Conservation (phyloP, 2,888 invertebrate species). For the Acanthosepion esculentum region DNA sequence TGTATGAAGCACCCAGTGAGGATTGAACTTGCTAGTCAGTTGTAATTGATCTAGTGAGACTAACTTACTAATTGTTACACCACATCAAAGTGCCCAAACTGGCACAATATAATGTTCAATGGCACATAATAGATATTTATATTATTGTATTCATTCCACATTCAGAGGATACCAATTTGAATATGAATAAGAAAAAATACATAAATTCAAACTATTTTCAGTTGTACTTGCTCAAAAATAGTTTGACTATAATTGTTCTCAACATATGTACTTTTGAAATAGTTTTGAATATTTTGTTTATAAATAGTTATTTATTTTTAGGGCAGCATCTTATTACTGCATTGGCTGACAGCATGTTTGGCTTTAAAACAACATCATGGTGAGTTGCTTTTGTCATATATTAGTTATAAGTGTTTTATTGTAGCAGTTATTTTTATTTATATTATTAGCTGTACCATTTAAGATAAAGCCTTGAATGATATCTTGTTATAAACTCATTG, state of each 20-base stretch:
- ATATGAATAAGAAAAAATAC: neutral
- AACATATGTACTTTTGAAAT: neutral
- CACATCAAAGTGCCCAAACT: too few relatives aligned
- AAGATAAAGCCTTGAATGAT: too few relatives aligned
- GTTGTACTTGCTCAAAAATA: neutral
- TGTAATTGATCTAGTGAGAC: too few relatives aligned
- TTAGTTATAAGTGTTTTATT: too few relatives aligned
- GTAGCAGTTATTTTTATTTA: too few relatives aligned
- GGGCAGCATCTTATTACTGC: conserved; percentile 90
- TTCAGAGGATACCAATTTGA: neutral
- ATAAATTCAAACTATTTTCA: neutral
- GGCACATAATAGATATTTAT: too few relatives aligned
- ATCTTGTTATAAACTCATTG: too few relatives aligned
- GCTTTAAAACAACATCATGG: conserved; percentile 84
- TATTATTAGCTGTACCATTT: too few relatives aligned
- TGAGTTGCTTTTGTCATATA: conserved; percentile 55
- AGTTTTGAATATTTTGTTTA: neutral
- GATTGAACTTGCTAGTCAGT: too few relatives aligned
- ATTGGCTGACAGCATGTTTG: conserved; percentile 82
- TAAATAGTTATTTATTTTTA: conserved; percentile 66
- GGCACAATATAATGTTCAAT: too few relatives aligned
- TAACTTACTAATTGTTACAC: neutral
- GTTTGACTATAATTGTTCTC: neutral
- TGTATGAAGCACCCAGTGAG: too few relatives aligned
- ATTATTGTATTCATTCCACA: too few relatives aligned